Conservation (phyloP, 2,888 invertebrate genomes). For the Sinhomidia bicolor region DNA sequence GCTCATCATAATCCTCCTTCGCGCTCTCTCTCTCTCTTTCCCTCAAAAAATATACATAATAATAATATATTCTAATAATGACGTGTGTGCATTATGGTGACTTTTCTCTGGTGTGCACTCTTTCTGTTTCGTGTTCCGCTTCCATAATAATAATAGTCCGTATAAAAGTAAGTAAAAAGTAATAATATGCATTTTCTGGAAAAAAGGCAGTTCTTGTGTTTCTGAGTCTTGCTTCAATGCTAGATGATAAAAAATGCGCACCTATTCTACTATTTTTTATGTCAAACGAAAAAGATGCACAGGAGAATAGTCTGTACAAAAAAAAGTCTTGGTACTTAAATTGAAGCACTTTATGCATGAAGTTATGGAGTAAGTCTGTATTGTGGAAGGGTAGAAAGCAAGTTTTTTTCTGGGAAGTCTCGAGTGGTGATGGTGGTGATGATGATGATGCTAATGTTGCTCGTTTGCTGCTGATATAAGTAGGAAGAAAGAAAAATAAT, state of each 20-base stretch:
- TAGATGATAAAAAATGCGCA: not conserved
- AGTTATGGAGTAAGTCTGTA: not conserved
- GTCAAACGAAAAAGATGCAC: slow-evolving; percentile 8
- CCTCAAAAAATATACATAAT: slow-evolving; percentile 14
- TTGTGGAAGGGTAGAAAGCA: not conserved
- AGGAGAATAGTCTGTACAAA: not conserved
- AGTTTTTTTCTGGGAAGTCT: not conserved
- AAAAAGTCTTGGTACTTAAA: slow-evolving; percentile 23
- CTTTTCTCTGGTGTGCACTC: slow-evolving; percentile 14
- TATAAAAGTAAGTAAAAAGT: slow-evolving; percentile 2
- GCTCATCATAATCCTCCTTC: too few relatives aligned
- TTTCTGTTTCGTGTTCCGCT: slow-evolving; percentile 49
- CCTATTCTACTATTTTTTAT: not conserved
- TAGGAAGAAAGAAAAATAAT: not conserved
- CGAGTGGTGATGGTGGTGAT: too few relatives aligned
- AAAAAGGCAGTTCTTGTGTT: not conserved
- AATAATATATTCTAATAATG: slow-evolving; percentile 51
- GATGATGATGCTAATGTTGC: too few relatives aligned
- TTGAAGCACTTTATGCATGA: slow-evolving; percentile 14
- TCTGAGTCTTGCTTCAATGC: not conserved
- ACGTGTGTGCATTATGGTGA: slow-evolving; percentile 37
- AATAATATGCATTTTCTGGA: slow-evolving; percentile 23
- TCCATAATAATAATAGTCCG: slow-evolving; percentile 28
- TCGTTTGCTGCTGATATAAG: not conserved
- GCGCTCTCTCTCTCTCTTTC: too few relatives aligned